Percentiles rank a stretch among this genome's conserved stretches.
Evolutionary conservation across 2,113 vertebrate species (phyloP).

Genomic region (Geothlypis trichas): DNA sequence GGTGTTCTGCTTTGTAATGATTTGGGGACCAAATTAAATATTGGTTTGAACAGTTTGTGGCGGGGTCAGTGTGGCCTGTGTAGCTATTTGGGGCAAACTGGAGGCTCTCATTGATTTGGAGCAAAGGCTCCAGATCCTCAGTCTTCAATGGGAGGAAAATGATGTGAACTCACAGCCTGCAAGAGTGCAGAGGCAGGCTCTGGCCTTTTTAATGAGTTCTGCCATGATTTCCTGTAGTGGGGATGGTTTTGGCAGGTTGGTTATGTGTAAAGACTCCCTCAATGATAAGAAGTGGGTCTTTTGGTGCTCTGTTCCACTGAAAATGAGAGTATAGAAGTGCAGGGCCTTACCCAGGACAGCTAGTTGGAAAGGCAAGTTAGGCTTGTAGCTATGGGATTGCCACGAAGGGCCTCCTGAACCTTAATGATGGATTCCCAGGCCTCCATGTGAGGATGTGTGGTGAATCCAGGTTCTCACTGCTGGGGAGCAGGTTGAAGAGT

Average conservation of each 20-base stretch:
- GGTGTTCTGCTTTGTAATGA: neutral
- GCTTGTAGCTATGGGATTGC: neutral
- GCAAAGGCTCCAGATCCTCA: neutral
- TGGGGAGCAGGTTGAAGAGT: neutral
- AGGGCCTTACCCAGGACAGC: neutral
- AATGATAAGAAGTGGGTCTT: neutral
- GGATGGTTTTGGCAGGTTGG: neutral
- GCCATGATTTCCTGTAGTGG: neutral
- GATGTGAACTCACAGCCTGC: neutral
- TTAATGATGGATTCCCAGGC: neutral
- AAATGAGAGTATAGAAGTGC: neutral
- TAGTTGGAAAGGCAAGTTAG: neutral
- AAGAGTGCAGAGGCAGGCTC: neutral
- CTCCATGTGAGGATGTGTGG: fast-evolving
- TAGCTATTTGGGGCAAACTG: neutral
- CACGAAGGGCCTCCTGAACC: neutral
- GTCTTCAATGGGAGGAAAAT: neutral
- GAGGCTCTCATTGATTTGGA: neutral
- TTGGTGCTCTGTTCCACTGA: neutral
- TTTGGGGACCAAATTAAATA: neutral
- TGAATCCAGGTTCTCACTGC: neutral
- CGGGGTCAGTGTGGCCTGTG: neutral
- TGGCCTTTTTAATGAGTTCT: neutral
- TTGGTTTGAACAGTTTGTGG: neutral
- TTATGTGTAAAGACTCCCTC: neutral